Evolutionary conservation across 2,888 invertebrate genomes (phyloP), one percentile per base, ranked within the genome.

Genomic region (Hemithea aestivaria): DNA sequence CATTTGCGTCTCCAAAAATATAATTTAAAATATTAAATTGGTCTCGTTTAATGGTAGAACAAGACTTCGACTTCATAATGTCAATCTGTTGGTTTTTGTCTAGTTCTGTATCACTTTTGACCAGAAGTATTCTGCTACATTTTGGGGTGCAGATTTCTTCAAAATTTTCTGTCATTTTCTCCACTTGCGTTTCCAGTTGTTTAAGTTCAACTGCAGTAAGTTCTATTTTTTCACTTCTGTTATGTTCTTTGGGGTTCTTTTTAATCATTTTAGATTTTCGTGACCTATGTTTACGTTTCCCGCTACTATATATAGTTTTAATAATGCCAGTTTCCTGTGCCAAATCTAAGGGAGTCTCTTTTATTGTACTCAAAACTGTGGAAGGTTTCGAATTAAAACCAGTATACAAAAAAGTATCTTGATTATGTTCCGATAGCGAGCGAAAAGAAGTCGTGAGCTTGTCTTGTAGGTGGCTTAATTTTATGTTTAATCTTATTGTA

Each of bases 11-110:
- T 6, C 67, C 70, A 55, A 77, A 81, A 42, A 82, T 72, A 26
- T 82, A 79, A 45, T 69, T 61, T 29, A 73, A 62, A 10, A 72
- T 53, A 43, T 73, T 73, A 8, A 58, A 44, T 31, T 57, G 52
- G 7, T 59, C 48, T 27, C 42, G 52, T 21, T 52, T 36, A 10
- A 76, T 43, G 2, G 58, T 53, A 30, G 70, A 60, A 45, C 49
- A 61, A 0, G 81, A 80, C 51, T 69, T 73, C 0, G 63, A 58
- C 53, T 56, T 70, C 25, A 48, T 45, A 10, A 66, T 10, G 27
- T 48, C 36, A 10, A 58, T 25, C 27, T 50, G 41, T 38, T 48
- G 48, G 12, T 39, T 54, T n/a, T 33, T 51, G 2, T 56, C 38
- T 27, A 67, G 44, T 29, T 58, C 41, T 8, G 45, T 51, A 20